These are phyloP conservation scores for Micrasema minimum DNA, from an alignment of 1,140 invertebrate species.

Conservation along the genomic window DNA sequence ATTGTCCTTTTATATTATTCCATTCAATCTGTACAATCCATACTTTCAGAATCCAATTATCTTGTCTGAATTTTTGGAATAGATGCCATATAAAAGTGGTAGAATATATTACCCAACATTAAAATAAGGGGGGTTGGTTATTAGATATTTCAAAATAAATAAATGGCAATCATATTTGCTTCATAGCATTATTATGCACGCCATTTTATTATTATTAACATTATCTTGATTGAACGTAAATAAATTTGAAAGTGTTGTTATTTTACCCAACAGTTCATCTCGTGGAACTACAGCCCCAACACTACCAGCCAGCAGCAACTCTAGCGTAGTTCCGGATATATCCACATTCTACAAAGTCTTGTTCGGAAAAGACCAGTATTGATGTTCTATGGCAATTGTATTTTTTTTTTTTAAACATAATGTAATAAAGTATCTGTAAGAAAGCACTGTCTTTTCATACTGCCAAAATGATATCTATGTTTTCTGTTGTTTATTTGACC, in stretches of 20 bases:
- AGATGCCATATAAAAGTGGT: no score
- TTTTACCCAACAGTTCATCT: conserved; percentile 21
- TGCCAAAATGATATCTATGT: neutral
- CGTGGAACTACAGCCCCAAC: conserved; percentile 51
- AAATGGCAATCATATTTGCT: no score
- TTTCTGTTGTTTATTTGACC: neutral
- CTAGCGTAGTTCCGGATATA: conserved; percentile 64
- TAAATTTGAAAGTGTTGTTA: neutral
- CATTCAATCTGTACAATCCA: no score
- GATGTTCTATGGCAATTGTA: conserved; percentile 4
- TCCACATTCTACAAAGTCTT: conserved; percentile 66
- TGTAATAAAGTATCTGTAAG: conserved; percentile 29
- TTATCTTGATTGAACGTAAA: no score
- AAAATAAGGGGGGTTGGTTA: no score
- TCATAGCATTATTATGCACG: no score
- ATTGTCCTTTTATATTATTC: no score
- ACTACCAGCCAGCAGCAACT: conserved; percentile 62
- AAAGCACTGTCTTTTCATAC: conserved; percentile 2
- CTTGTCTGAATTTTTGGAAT: no score
- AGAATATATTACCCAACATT: no score
- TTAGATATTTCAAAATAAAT: no score
- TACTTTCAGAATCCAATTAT: no score
- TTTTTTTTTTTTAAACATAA: conserved; percentile 25
- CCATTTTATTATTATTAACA: no score
- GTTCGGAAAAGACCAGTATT: conserved; percentile 57